Conservation (phyloP, 2,888 invertebrate species). For the Drosophila vallismaia region DNA sequence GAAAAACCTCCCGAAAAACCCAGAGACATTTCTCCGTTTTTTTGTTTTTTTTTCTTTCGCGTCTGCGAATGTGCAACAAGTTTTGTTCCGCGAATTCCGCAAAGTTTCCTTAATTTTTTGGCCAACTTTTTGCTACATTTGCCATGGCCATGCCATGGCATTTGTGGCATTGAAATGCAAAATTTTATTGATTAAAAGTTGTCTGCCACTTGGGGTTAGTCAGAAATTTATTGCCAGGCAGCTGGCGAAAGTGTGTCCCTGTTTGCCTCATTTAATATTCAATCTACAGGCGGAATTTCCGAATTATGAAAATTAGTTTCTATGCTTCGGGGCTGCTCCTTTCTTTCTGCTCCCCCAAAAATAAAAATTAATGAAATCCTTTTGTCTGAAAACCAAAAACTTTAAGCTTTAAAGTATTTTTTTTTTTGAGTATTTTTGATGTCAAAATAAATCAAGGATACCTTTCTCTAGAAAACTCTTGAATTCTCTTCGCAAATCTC, state of each 20-base stretch:
- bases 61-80: slow-evolving; percentile 37
- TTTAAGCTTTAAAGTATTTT: neutral
- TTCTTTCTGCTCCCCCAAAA: neutral
- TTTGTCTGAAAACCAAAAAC: neutral
- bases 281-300: slow-evolving; percentile 1
- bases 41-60: neutral
- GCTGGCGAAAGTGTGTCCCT: slow-evolving; percentile 1
- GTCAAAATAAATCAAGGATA: neutral
- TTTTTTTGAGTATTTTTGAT: no score
- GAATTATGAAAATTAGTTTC: slow-evolving; percentile 4
- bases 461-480: no score
- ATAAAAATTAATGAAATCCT: neutral
- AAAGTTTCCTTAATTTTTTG: no score
- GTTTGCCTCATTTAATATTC: slow-evolving; percentile 3
- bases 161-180: slow-evolving; percentile 27
- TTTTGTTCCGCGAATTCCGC: slow-evolving; percentile 3
- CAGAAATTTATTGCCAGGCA: neutral
- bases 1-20: neutral
- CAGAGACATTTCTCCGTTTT: neutral
- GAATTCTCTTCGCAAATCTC: no score
- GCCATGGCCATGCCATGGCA: no score
- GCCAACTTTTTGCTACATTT: neutral
- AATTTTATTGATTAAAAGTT: slow-evolving; percentile 29
- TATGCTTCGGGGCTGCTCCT: neutral
- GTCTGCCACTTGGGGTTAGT: neutral